Evolutionary conservation across 2,113 vertebrate species (phyloP).

Genomic region (Daboia siamensis): DNA sequence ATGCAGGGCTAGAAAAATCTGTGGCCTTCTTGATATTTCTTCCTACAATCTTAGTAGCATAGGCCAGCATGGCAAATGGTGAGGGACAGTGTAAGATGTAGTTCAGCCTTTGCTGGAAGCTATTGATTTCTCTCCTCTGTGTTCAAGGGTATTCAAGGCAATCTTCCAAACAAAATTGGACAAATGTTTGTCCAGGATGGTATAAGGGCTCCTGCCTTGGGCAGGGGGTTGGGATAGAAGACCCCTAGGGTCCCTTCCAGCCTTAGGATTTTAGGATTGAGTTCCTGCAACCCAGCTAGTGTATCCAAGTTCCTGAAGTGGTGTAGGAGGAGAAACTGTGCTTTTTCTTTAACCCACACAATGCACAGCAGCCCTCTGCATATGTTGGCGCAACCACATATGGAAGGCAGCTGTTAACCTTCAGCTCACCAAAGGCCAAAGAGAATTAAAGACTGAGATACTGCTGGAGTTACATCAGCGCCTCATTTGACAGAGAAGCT

Average conservation of each 20-base stretch:
- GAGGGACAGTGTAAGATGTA: too few species aligned
- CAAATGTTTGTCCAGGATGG: too few species aligned
- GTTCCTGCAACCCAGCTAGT: background rate
- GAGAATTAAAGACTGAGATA: background rate
- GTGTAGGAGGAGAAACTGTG: background rate
- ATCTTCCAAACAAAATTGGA: too few species aligned
- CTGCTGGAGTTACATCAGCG: background rate
- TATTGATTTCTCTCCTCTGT: too few species aligned
- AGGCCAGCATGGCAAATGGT: too few species aligned
- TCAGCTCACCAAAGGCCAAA: conserved; percentile 8
- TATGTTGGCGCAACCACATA: background rate
- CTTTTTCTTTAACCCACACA: background rate
- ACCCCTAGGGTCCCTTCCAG: too few species aligned
- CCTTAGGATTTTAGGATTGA: background rate
- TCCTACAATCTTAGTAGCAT: too few species aligned
- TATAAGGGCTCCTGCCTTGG: too few species aligned
- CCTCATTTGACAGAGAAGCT: conserved; percentile 11
- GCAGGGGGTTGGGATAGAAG: too few species aligned
- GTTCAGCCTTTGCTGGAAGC: too few species aligned
- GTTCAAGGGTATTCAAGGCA: too few species aligned
- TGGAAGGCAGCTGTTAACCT: conserved; percentile 24
- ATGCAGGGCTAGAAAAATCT: background rate
- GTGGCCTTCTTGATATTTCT: background rate
- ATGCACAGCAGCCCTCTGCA: background rate
- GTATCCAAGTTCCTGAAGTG: background rate